These are phyloP conservation scores for Nannoperca obscura DNA, from an alignment of 2,797 vertebrate genomes.

Conservation along the genomic window DNA sequence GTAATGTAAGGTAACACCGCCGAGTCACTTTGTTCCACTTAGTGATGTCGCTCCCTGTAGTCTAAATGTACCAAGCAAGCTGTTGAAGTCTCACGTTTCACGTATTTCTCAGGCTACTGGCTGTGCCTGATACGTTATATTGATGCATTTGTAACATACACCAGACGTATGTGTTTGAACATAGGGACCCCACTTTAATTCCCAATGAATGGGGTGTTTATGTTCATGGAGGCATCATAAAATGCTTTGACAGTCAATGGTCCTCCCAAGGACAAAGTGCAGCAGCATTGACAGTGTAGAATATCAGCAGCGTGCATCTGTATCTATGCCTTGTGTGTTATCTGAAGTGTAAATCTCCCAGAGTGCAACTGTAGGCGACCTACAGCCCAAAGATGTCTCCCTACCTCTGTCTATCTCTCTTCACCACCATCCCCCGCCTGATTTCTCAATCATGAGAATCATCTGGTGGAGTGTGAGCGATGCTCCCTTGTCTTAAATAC, in stretches of 20 bases:
- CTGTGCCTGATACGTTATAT: conserved; percentile 32
- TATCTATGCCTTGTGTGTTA: conserved; percentile 43
- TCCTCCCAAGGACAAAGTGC: conserved; percentile 41
- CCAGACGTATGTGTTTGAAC: conserved; percentile 5
- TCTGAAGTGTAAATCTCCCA: conserved; percentile 46
- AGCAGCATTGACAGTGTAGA: conserved; percentile 18
- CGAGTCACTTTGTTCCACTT: conserved; percentile 50
- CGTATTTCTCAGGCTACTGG: conserved; percentile 29
- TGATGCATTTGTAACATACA: conserved; percentile 45
- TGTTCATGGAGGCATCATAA: conserved; percentile 27
- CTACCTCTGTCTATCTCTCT: conserved; percentile 19
- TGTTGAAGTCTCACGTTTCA: conserved; percentile 59
- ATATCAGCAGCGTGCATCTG: conserved; percentile 43
- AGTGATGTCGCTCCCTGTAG: conserved; percentile 43
- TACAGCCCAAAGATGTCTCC: conserved; percentile 26
- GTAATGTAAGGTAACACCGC: conserved; percentile 50
- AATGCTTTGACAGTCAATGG: conserved; percentile 32
- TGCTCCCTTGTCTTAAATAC: conserved; percentile 71
- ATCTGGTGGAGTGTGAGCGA: conserved; percentile 62
- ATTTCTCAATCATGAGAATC: conserved; percentile 62
- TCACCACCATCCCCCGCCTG: conserved; percentile 3
- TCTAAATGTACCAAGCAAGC: conserved; percentile 50
- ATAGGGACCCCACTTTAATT: not conserved
- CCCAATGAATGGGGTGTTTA: conserved; percentile 27
- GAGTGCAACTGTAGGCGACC: conserved; percentile 44